A percentile compares a stretch with the other conserved stretches of the same genome.
Evolutionary conservation across 2,797 vertebrate species (phyloP).

Genomic region (Sebastiscus albofasciatus): DNA sequence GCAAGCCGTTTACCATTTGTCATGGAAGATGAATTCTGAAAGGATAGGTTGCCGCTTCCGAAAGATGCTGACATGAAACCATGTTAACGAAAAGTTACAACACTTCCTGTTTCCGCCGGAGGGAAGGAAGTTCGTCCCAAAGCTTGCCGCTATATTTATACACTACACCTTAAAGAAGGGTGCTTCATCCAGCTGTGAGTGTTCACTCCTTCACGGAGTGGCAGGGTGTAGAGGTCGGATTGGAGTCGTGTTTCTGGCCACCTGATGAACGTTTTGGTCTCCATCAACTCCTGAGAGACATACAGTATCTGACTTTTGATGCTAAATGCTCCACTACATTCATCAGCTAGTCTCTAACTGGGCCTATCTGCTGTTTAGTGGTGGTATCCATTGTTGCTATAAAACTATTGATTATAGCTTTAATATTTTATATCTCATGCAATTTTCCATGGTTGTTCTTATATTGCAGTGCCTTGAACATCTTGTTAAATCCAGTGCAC

Average conservation of each 20-base stretch:
- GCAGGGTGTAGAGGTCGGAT: too few relatives aligned
- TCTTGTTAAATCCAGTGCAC: background rate
- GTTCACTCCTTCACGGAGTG: too few relatives aligned
- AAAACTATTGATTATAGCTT: constrained; percentile 2
- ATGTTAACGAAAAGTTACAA: background rate
- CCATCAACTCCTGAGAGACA: background rate
- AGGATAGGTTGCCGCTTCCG: background rate
- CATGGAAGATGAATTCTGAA: too few relatives aligned
- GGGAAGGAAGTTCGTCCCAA: too few relatives aligned
- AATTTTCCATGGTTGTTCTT: background rate
- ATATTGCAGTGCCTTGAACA: background rate
- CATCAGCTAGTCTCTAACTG: background rate
- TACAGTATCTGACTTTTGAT: background rate
- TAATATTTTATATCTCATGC: background rate
- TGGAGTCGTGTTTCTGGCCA: background rate
- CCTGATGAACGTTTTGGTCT: background rate
- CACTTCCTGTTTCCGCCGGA: background rate
- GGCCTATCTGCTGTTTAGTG: background rate
- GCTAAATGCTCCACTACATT: background rate
- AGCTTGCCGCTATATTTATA: too few relatives aligned
- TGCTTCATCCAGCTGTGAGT: background rate
- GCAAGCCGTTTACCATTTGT: too few relatives aligned
- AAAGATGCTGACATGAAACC: background rate
- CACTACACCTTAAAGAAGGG: background rate
- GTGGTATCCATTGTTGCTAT: background rate